Percentiles rank a stretch among this genome's conserved stretches.
phyloP scores from a whole-genome alignment of 1,140 invertebrate genomes.

The Halesus radiatus region DNA sequence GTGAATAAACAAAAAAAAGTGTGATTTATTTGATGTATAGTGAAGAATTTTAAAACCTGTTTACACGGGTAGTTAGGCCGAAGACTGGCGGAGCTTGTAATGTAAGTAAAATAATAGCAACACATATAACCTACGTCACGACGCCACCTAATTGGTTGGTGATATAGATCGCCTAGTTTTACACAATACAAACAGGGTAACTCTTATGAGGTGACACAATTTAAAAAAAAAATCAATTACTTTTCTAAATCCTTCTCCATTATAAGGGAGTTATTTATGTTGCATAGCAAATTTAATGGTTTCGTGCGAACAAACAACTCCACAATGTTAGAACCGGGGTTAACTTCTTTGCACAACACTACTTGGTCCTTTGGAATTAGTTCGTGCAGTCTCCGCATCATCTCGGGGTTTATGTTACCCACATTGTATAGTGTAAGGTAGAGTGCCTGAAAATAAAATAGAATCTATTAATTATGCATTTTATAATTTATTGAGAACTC shows the following conservation, averaged over 20 bases:
- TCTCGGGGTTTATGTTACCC: constrained; percentile 13
- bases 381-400: constrained; percentile 40
- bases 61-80: no score
- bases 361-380: constrained; percentile 34
- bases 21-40: no score
- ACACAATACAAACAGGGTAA: no score
- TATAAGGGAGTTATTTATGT: constrained; percentile 65
- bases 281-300: constrained; percentile 63
- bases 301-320: constrained; percentile 67
- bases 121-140: no score
- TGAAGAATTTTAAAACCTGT: no score
- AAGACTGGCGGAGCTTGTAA: no score
- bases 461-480: no score
- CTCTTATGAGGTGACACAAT: not conserved
- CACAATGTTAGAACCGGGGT: constrained; percentile 55
- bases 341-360: constrained; percentile 44
- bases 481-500: no score
- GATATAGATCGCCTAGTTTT: no score
- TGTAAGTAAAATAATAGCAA: no score
- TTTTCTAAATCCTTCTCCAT: constrained; percentile 58
- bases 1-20: no score
- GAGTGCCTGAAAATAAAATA: constrained; percentile 41
- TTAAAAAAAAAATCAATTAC: constrained; percentile 30
- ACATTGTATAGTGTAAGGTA: constrained; percentile 47
- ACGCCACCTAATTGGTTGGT: no score